Percentiles rank a stretch among this genome's conserved stretches.
Evolutionary conservation across 2,797 vertebrate species (phyloP).

Genomic region (Merluccius polli): DNA sequence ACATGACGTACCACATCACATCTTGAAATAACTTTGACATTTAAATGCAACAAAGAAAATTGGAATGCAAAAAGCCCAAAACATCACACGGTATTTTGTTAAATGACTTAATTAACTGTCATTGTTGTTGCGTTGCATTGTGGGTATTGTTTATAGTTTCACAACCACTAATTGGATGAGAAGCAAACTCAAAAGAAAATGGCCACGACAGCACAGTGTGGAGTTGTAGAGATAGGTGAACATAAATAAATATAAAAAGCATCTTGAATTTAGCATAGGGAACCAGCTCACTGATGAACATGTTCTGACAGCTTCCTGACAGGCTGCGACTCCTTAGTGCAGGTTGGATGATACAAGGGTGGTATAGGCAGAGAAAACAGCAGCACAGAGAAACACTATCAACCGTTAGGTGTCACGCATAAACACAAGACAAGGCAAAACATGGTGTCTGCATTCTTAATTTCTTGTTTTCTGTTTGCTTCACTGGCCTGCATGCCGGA

Average conservation of each 20-base stretch:
- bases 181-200: neutral
- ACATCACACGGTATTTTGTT: no score
- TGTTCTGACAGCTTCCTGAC: neutral
- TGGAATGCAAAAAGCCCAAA: neutral
- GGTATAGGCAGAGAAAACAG: neutral
- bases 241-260: neutral
- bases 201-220: neutral
- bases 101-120: no score
- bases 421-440: neutral
- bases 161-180: neutral
- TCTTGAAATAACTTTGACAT: neutral
- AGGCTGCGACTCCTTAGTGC: neutral
- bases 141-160: no score
- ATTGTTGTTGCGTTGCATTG: no score
- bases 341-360: neutral
- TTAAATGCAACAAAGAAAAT: neutral
- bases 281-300: neutral
- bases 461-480: neutral
- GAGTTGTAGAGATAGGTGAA: neutral
- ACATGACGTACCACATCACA: neutral
- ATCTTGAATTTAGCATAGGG: neutral
- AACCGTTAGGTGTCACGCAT: neutral
- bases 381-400: neutral
- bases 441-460: neutral
- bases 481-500: neutral